Base-by-base conservation (phyloP, 2,797 vertebrate species). In the Fistularia tabacaria region DNA sequence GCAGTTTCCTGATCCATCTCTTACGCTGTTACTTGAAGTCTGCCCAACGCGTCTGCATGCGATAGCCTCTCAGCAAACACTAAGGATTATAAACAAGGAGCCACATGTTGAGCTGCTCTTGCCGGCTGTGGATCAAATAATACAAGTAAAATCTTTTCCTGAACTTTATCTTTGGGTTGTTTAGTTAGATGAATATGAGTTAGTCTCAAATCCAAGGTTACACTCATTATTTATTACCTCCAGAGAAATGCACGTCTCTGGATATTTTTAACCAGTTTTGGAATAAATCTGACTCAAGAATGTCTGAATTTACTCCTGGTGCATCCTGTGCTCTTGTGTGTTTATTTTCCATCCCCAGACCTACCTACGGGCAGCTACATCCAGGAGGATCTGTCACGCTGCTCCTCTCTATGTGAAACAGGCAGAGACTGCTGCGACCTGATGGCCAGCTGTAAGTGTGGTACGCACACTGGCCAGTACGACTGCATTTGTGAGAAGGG, bases 371-470 rank as follows among this genome's bases (percentile, higher is more conserved):
- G 96, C 61, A 94, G 90, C 84, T 99, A 96, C 82, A 94, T 98
- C 85, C 95, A 96, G 86, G 97, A 99, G 69, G 93, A 97, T 48
- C 83, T 91, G 82, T 89, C 90, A 0, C 92, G 90, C 50, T 99
- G 97, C 77, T 93, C 94, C 0, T 93, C 94, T 39, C 90, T 99
- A 70, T 99, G 97, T 47, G 93, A 95, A 11, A 87, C 89, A 0
- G 92, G 89, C 1, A 87, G 68, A 64, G 93, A 97, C 66, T 99
- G 97, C 85, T 99, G 97, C 12, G 97, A 99, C 82, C 65, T 88
- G 69, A 96, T 98, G 96, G 97, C 96, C 52, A 98, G 97, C 88
- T 99, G 97, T 62, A 94, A 95, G 74, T 99, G 97, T 1, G 97
- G 97, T 42, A 95, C 94, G 1, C 94, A 96, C 87, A 97, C 95